phyloP scores from a whole-genome alignment of 2,113 vertebrate genomes.

The Guaruba guarouba region DNA sequence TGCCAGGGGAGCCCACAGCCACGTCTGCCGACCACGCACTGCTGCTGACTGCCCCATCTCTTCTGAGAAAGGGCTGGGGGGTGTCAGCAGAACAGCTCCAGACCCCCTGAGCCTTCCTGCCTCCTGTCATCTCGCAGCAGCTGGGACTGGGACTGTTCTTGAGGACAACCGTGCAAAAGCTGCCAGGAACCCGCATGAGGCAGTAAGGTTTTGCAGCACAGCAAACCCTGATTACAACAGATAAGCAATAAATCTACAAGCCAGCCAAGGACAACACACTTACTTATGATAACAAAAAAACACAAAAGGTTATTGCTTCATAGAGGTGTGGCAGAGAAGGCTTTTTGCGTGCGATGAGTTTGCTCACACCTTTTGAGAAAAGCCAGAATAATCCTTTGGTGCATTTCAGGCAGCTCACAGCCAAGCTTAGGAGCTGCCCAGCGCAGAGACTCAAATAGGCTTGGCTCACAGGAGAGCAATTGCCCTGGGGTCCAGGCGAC shows the following conservation, averaged over 20 bases:
- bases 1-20: not conserved
- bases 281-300: not conserved
- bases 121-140: not conserved
- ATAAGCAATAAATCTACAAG: not conserved
- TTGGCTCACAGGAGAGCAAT: rapidly evolving
- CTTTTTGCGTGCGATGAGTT: rapidly evolving
- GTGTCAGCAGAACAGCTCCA: not conserved
- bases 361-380: rapidly evolving
- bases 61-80: not conserved
- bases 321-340: rapidly evolving
- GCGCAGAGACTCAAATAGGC: rapidly evolving
- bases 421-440: rapidly evolving
- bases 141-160: rapidly evolving
- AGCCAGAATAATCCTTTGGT: rapidly evolving
- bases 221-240: not conserved
- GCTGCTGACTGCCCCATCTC: not conserved
- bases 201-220: not conserved
- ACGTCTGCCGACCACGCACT: rapidly evolving
- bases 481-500: rapidly evolving
- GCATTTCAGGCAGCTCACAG: not conserved
- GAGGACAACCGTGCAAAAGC: not conserved
- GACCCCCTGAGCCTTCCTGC: not conserved
- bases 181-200: rapidly evolving
- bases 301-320: not conserved
- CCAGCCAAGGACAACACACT: not conserved